Conservation (phyloP, 2,113 vertebrate genomes). For the Halichoeres trimaculatus region DNA sequence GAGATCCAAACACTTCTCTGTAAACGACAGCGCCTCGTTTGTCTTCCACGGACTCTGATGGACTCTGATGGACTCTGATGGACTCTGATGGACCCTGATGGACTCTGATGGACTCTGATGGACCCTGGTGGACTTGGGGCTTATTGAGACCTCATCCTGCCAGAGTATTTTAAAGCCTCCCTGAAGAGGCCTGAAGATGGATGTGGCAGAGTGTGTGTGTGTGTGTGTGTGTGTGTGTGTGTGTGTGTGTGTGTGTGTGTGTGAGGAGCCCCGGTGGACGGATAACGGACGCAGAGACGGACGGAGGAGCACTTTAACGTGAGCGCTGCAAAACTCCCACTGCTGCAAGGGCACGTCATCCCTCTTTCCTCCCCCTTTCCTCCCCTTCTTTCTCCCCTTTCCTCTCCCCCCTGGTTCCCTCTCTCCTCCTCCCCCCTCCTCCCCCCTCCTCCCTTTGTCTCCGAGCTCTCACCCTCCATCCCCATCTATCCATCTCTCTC, state of each 20-base stretch:
- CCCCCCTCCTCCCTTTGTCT: conserved; percentile 76
- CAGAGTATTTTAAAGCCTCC: conserved; percentile 71
- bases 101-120: conserved; percentile 49
- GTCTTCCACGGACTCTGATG: too few relatives aligned
- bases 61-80: too few relatives aligned
- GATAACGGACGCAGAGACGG: conserved; percentile 74
- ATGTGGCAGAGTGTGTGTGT: conserved; percentile 67
- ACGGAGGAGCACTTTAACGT: conserved; percentile 76
- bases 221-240: conserved; percentile 35
- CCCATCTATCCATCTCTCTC: conserved; percentile 80
- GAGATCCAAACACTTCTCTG: too few relatives aligned
- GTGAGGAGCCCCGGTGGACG: conserved; percentile 75
- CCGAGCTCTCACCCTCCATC: conserved; percentile 76
- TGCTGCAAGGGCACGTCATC: conserved; percentile 77
- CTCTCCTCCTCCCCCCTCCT: conserved; percentile 68
- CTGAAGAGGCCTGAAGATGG: conserved; percentile 76
- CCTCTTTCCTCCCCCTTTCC: conserved; percentile 56
- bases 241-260: conserved; percentile 58
- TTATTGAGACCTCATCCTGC: conserved; percentile 68
- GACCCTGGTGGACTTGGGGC: conserved; percentile 56
- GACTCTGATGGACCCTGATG: too few relatives aligned
- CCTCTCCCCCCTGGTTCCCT: conserved; percentile 54
- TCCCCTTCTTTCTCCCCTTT: conserved; percentile 67
- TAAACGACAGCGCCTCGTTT: too few relatives aligned
- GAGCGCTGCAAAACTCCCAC: conserved; percentile 77